Conservation (phyloP, 23 tunicate species). For the Trididemnum nubilum region DNA sequence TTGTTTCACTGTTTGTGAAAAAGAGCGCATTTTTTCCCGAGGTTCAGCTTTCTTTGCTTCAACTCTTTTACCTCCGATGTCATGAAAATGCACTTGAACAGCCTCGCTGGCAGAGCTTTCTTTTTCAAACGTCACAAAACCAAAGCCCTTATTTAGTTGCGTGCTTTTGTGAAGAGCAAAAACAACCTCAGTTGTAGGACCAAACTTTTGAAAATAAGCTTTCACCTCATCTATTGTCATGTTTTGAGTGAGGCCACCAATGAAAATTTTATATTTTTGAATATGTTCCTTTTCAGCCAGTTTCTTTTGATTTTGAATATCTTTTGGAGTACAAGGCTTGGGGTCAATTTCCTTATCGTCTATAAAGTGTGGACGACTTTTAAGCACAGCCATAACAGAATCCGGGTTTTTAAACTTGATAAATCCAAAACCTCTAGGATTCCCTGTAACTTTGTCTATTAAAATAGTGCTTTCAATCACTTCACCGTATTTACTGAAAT, state of each 20-base stretch:
- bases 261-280: constrained; percentile 48
- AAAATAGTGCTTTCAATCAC: constrained; percentile 41
- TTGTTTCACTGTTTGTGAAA: no score
- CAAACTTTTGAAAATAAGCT: constrained; percentile 43
- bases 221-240: constrained; percentile 52
- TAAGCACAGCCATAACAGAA: constrained; percentile 37
- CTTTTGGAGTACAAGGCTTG: constrained; percentile 67
- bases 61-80: constrained; percentile 41
- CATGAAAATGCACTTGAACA: constrained; percentile 46
- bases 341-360: constrained; percentile 66
- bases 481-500: constrained; percentile 47
- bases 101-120: constrained; percentile 33
- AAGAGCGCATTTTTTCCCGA: no score
- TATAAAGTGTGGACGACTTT: constrained; percentile 45
- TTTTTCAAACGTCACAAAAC: constrained; percentile 78
- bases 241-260: constrained; percentile 58
- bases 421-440: constrained; percentile 65
- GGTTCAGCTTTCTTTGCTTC: constrained; percentile 62
- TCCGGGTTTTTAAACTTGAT: constrained; percentile 36
- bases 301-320: constrained; percentile 54
- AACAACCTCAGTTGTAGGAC: constrained; percentile 41
- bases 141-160: constrained; percentile 55
- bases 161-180: constrained; percentile 58
- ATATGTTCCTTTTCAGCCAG: constrained; percentile 45
- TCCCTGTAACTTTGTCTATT: constrained; percentile 50